Evolutionary conservation across 1,140 invertebrate species (phyloP).

Genomic region (Papilio polytes): DNA sequence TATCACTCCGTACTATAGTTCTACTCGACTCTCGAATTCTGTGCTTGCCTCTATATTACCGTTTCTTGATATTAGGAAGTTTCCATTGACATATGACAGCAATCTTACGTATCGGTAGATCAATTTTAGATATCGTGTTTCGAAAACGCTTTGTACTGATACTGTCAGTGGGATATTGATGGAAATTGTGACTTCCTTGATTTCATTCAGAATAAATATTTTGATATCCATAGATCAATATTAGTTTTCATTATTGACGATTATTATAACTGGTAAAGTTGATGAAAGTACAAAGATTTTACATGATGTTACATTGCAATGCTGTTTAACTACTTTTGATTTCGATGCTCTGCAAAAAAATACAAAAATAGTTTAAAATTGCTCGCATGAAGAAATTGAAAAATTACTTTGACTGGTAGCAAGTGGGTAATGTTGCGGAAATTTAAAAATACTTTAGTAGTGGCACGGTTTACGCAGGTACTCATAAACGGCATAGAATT

Average conservation of each 20-base stretch:
- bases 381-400: neutral
- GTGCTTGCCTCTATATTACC: conserved; percentile 47
- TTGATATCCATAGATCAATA: neutral
- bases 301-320: neutral
- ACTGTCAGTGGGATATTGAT: conserved; percentile 1
- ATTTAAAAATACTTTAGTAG: conserved; percentile 39
- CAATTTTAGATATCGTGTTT: conserved; percentile 28
- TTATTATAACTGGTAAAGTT: neutral
- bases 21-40: conserved; percentile 58
- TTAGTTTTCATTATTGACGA: neutral
- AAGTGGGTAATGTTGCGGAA: conserved; percentile 1
- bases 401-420: conserved; percentile 1
- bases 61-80: conserved; percentile 30
- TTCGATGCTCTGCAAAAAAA: no score
- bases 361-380: neutral
- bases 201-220: neutral
- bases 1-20: conserved; percentile 65
- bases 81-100: conserved; percentile 6
- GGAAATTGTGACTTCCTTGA: neutral
- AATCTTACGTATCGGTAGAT: neutral
- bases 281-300: no score
- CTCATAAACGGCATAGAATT: conserved; percentile 76
- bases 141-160: conserved; percentile 4
- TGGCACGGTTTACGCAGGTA: conserved; percentile 57
- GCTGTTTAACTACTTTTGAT: no score